Evolutionary conservation across 2,797 vertebrate species (phyloP), one percentile per base, ranked within the genome.

Genomic region (Arremon brunneinucha): DNA sequence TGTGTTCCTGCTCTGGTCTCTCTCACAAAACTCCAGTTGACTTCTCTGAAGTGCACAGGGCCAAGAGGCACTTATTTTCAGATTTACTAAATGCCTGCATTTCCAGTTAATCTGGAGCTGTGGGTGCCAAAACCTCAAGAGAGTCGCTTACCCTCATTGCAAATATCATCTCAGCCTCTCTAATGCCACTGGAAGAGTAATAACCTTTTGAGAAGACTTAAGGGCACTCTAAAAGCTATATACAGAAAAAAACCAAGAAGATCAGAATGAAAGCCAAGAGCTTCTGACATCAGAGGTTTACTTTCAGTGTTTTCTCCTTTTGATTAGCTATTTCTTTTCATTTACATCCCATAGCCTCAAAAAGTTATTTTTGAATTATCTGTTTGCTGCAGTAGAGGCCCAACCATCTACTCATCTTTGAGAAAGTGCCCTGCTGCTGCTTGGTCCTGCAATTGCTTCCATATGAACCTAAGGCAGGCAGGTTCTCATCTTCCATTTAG

Each of bases 81-180:
- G 41, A 55, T 89, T 90, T 84, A 92, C 75, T 89, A 52, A 84
- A 84, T 76, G 71, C 26, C 50, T 77, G 35, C 44, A 53, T 81
- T 95, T 94, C 69, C 85, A 91, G 79, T 93, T 93, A 87, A 56
- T 72, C 83, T 82, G 67, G 65, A 81, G 59, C 32, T 79, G 55
- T 86, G 76, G 62, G 80, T 93, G 85, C 91, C 67, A 93, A 93
- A 96, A 90, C 87, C 85, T 86, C 87, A 90, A 87, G 70, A 92
- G 84, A 94, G 67, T 81, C 91, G 72, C 60, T 92, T 87, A 86
- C 65, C 32, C 59, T 91, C 63, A 56, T 11, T 79, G 63, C 47
- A 94, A 93, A 83, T 79, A 89, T 60, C 12, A 88, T 76, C 82
- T 91, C 87, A 90, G 63, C 63, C 72, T 76, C 69, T 78, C 57